Percentiles rank a stretch among this genome's conserved stretches.
These are phyloP conservation scores for Bombus superbus DNA, from an alignment of 1,140 invertebrate species.

Conservation along the genomic window DNA sequence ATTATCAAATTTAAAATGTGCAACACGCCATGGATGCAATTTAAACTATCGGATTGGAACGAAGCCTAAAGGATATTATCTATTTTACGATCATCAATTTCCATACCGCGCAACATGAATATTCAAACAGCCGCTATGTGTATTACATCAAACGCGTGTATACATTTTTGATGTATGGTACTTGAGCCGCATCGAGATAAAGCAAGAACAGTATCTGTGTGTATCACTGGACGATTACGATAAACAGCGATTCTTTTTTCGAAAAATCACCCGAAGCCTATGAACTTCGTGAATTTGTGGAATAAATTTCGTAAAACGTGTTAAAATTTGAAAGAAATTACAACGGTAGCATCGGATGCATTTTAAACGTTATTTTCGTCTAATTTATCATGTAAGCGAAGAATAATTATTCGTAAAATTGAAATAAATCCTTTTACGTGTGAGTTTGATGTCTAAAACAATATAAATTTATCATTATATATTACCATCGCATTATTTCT, in stretches of 20 bases:
- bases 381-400: too few species aligned
- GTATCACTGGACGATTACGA: conserved; percentile 32
- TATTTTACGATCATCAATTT: conserved; percentile 47
- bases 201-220: conserved; percentile 1
- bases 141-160: conserved; percentile 35
- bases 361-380: background rate
- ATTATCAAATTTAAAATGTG: conserved; percentile 48
- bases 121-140: conserved; percentile 43
- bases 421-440: too few species aligned
- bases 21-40: background rate
- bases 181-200: conserved; percentile 28
- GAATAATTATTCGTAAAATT: too few species aligned
- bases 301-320: background rate
- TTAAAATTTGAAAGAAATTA: background rate
- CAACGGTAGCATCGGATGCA: too few species aligned
- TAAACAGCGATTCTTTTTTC: background rate
- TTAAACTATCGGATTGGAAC: conserved; percentile 41
- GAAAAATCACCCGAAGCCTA: background rate
- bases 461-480: too few species aligned
- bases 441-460: too few species aligned
- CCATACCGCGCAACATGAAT: conserved; percentile 54
- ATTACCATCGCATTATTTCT: too few species aligned
- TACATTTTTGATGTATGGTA: conserved; percentile 54
- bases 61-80: conserved; percentile 44
- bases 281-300: background rate